phyloP scores from a whole-genome alignment of 2,797 vertebrate species.

The Diplodus sargus region DNA sequence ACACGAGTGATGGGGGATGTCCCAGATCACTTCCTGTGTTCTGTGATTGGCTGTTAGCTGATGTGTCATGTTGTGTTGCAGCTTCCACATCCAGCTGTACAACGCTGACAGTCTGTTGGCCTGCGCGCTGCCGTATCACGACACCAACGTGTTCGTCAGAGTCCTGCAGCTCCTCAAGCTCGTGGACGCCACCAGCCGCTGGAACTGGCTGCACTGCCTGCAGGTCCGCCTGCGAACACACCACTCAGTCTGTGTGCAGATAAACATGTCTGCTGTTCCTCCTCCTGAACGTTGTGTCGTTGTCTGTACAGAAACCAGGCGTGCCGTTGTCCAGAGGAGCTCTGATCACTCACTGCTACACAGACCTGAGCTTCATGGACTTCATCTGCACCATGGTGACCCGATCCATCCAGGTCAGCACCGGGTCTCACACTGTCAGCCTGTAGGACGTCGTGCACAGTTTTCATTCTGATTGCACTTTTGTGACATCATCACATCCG shows the following conservation, averaged over 20 bases:
- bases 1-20: background rate
- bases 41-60: background rate
- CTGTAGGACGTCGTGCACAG: background rate
- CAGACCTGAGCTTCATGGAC: constrained; percentile 96
- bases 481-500: too few relatives aligned
- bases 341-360: constrained; percentile 93
- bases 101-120: constrained; percentile 92
- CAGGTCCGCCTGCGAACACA: constrained; percentile 69
- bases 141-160: constrained; percentile 93
- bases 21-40: background rate
- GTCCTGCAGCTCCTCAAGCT: constrained; percentile 93
- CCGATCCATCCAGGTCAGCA: constrained; percentile 89
- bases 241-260: too few relatives aligned
- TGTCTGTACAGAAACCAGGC: constrained; percentile 88
- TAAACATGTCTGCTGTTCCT: too few relatives aligned
- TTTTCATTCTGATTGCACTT: too few relatives aligned
- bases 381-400: constrained; percentile 94
- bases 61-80: constrained; percentile 54
- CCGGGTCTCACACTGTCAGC: too few relatives aligned
- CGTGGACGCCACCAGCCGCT: constrained; percentile 87
- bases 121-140: constrained; percentile 93
- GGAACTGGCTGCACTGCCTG: constrained; percentile 93
- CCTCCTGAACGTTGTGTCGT: background rate
- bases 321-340: constrained; percentile 91
- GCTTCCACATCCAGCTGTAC: constrained; percentile 96